Base-by-base conservation (phyloP, 2,113 vertebrate species). In the Chaetodon auriga region DNA sequence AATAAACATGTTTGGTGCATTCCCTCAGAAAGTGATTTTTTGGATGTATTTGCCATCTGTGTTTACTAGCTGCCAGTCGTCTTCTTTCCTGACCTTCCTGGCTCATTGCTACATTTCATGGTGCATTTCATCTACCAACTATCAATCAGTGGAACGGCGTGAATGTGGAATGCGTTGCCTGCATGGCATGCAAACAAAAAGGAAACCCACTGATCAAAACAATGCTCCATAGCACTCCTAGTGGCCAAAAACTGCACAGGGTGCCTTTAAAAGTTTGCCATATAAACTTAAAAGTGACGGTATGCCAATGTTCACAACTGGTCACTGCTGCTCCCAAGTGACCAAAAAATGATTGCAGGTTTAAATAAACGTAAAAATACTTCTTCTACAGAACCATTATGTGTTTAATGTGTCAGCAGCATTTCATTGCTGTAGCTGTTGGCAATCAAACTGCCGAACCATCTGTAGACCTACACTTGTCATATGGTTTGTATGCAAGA, bases 141-240 rank as follows among this genome's bases (percentile, higher is more conserved):
- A 41, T 21, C 54, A 58, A 21, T 51, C 3, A 30, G 30, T 41
- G 51, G 35, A 66, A 36, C 7, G 30, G 18, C 6, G 8, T 30
- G 7, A 15, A 46, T 43, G 12, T 43, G 49, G 55, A 45, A 11
- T 9, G 19, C 6, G 0, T 23, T 35, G 41, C 4, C 23, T 73
- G 12, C 18, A 70, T 43, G 36, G 68, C 36, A 55, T 23, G 18
- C 72, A 63, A 62, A 62, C 25, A 49, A 48, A 74, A 61, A 6
- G 2, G 2, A 3, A 14, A 15, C 15, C 14, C 57, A 35, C 9
- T 35, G 13, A 16, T 55, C 23, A 55, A 55, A 12, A 25, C 54
- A 25, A 23, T 55, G 54, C n/a, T 55, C 30, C 30, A 30, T 30
- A 30, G 30, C 30, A 3, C 30, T 30, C 30, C 30, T 30, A 30